These are phyloP conservation scores for Octodonta nipae DNA, from an alignment of 2,888 invertebrate species.

Conservation along the genomic window DNA sequence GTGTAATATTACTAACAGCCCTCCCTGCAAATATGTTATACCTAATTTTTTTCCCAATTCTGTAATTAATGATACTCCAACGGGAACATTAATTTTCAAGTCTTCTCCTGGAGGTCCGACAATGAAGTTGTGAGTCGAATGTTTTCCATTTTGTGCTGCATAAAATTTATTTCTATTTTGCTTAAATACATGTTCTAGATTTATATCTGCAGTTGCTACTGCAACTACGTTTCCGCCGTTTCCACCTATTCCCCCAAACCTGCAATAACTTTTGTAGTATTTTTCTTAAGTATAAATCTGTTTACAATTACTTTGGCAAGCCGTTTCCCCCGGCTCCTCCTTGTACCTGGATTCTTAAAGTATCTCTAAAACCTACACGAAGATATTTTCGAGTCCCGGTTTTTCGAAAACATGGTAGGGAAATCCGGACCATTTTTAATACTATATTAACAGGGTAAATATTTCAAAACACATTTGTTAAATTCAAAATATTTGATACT, in stretches of 20 bases:
- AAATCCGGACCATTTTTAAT: too few relatives aligned
- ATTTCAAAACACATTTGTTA: too few relatives aligned
- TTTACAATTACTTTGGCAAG: conserved; percentile 38
- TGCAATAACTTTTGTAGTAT: too few relatives aligned
- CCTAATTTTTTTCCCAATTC: conserved; percentile 53
- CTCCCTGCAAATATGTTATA: too few relatives aligned
- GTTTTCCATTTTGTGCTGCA: conserved; percentile 55
- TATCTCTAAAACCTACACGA: conserved; percentile 57
- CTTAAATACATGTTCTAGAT: conserved; percentile 41
- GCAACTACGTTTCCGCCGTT: conserved; percentile 78
- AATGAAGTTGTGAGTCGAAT: conserved; percentile 61
- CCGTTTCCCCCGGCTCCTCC: conserved; percentile 76
- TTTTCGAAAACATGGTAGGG: too few relatives aligned
- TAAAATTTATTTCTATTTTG: conserved; percentile 46
- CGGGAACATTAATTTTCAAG: conserved; percentile 59
- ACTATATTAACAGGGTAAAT: too few relatives aligned
- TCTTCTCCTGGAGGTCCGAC: conserved; percentile 64
- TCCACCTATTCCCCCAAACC: conserved; percentile 82
- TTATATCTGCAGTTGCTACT: conserved; percentile 48
- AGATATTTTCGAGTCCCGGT: conserved; percentile 42
- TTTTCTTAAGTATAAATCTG: background rate
- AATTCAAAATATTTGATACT: too few relatives aligned
- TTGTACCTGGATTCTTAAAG: conserved; percentile 61
- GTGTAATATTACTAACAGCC: too few relatives aligned
- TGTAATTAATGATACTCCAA: conserved; percentile 62